Conservation (phyloP, 2,113 vertebrate genomes). For the Boulengeromyrus knoepffleri region DNA sequence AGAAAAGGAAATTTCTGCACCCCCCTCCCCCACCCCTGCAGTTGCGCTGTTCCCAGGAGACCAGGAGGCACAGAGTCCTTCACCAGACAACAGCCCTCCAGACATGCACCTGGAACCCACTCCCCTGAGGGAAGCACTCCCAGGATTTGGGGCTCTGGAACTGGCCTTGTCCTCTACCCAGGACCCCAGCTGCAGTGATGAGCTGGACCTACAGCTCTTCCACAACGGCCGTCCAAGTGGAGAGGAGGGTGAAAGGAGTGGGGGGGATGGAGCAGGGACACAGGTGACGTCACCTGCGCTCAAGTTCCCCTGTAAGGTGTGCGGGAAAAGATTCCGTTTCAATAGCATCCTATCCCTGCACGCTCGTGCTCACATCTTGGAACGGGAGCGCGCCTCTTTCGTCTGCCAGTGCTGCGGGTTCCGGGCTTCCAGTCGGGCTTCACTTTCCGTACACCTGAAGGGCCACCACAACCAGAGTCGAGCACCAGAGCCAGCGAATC, state of each 20-base stretch:
- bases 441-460: constrained; percentile 58
- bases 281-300: constrained; percentile 39
- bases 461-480: constrained; percentile 43
- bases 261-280: constrained; percentile 43
- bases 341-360: constrained; percentile 89
- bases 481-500: constrained; percentile 46
- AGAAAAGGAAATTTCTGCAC: constrained; percentile 42
- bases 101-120: constrained; percentile 46
- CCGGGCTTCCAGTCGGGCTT: constrained; percentile 41
- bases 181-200: constrained; percentile 60
- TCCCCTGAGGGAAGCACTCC: constrained; percentile 8
- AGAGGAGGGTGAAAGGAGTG: constrained; percentile 29
- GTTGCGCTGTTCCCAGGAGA: constrained; percentile 60
- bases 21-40: constrained; percentile 53
- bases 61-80: constrained; percentile 46
- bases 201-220: constrained; percentile 81
- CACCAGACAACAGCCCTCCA: constrained; percentile 52
- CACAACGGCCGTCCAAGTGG: constrained; percentile 62
- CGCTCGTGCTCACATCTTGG: constrained; percentile 73
- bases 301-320: constrained; percentile 76
- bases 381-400: constrained; percentile 54
- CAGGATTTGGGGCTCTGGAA: constrained; percentile 59
- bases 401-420: constrained; percentile 56
- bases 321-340: constrained; percentile 85
- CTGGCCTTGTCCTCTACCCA: constrained; percentile 58